Percentiles rank a stretch among this genome's conserved stretches.
These are phyloP conservation scores for Helostoma temminkii DNA, from an alignment of 2,797 vertebrate genomes.

Conservation along the genomic window DNA sequence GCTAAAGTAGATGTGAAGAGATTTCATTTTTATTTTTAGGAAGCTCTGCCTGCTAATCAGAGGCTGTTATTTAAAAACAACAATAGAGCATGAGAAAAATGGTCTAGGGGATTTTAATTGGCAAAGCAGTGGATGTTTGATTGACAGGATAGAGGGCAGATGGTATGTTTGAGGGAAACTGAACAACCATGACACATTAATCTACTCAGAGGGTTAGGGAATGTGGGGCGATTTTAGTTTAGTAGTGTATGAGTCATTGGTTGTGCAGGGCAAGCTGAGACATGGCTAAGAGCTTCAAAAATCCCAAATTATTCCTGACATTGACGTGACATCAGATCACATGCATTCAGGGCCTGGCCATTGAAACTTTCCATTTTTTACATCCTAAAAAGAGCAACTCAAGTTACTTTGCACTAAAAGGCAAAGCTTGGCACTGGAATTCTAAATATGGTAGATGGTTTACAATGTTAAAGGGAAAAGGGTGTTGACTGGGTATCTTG, in stretches of 20 bases:
- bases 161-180: slow-evolving; percentile 70
- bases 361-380: slow-evolving; percentile 44
- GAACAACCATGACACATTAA: slow-evolving; percentile 64
- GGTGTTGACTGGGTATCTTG: slow-evolving; percentile 70
- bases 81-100: slow-evolving; percentile 76
- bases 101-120: slow-evolving; percentile 56
- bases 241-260: slow-evolving; percentile 54
- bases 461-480: slow-evolving; percentile 46
- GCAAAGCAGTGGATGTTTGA: slow-evolving; percentile 59
- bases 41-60: slow-evolving; percentile 66
- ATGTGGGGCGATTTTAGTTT: slow-evolving; percentile 32
- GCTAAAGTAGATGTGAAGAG: slow-evolving; percentile 48
- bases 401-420: slow-evolving; percentile 43
- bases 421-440: slow-evolving; percentile 50
- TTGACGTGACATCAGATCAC: slow-evolving; percentile 52
- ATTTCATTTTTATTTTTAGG: slow-evolving; percentile 73
- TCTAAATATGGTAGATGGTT: slow-evolving; percentile 36
- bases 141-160: slow-evolving; percentile 71
- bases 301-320: slow-evolving; percentile 35
- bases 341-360: slow-evolving; percentile 31
- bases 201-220: slow-evolving; percentile 32
- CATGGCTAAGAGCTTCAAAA: slow-evolving; percentile 35
- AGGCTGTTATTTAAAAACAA: slow-evolving; percentile 75
- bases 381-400: slow-evolving; percentile 45
- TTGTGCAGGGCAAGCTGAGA: slow-evolving; percentile 34